phyloP scores from a whole-genome alignment of 2,113 vertebrate genomes.

The Pycnonotus jocosus region DNA sequence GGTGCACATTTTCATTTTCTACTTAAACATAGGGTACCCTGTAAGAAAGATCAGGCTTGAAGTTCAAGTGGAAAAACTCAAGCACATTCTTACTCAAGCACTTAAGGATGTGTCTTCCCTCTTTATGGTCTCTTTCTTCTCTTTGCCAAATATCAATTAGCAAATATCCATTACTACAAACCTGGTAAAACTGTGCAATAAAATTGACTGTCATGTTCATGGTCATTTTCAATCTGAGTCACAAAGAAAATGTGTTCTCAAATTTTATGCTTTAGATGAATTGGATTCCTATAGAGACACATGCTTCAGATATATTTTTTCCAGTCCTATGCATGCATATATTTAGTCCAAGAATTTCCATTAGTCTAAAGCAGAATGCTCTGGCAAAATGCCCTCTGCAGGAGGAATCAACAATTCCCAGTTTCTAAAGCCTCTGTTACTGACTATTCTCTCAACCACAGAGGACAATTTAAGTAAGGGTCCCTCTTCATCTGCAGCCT shows the following conservation, averaged over 20 bases:
- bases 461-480: not conserved
- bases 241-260: not conserved
- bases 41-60: not conserved
- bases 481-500: not conserved
- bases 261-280: not conserved
- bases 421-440: not conserved
- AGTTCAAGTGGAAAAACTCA: slow-evolving; percentile 26
- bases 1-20: not conserved
- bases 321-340: slow-evolving; percentile 19
- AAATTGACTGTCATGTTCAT: not conserved
- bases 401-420: not conserved
- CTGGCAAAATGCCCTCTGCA: slow-evolving; percentile 16
- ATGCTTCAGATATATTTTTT: slow-evolving; percentile 31
- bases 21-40: fast-evolving
- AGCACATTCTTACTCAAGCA: not conserved
- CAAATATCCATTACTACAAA: not conserved
- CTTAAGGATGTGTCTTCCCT: slow-evolving; percentile 11
- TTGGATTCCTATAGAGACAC: slow-evolving; percentile 11
- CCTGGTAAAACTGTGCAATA: not conserved
- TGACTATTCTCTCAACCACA: not conserved
- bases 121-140: not conserved
- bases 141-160: not conserved
- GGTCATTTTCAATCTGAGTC: not conserved
- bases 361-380: slow-evolving; percentile 29
- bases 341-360: slow-evolving; percentile 54